A percentile compares a stretch with the other conserved stretches of the same genome.
These are phyloP conservation scores for Dasyprocta punctata DNA, from an alignment of 2,113 vertebrate species.

Conservation along the genomic window DNA sequence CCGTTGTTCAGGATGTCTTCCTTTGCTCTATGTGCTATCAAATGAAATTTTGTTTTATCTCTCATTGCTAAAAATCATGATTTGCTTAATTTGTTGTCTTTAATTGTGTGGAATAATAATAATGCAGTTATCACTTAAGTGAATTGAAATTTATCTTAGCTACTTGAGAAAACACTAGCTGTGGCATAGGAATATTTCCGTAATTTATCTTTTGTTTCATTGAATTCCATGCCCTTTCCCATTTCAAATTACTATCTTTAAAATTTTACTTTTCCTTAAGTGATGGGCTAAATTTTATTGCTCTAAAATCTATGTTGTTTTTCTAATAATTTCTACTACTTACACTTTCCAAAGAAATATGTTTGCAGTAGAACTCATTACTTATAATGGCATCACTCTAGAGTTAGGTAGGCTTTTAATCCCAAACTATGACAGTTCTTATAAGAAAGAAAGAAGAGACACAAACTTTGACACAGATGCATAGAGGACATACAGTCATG, in stretches of 20 bases:
- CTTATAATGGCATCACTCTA: not conserved
- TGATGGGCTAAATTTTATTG: not conserved
- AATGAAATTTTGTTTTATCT: not conserved
- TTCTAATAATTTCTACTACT: not conserved
- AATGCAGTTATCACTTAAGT: not conserved
- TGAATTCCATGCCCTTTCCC: not conserved
- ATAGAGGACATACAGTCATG: not conserved
- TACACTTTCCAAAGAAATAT: not conserved
- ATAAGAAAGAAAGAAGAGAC: not conserved
- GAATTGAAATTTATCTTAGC: not conserved
- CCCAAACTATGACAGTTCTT: not conserved
- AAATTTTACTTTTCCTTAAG: not conserved
- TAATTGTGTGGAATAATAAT: not conserved
- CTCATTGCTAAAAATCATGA: not conserved
- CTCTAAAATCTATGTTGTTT: not conserved
- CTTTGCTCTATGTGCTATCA: not conserved
- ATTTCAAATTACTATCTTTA: not conserved
- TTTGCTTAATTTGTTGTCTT: constrained; percentile 16
- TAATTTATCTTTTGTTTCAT: not conserved
- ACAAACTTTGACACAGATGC: not conserved
- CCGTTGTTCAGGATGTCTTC: not conserved
- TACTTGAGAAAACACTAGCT: not conserved
- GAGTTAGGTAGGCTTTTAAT: not conserved
- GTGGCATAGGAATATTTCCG: not conserved
- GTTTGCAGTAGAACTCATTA: no score